These are phyloP conservation scores for Amphiprion percula DNA, from an alignment of 2,113 vertebrate species.

Conservation along the genomic window DNA sequence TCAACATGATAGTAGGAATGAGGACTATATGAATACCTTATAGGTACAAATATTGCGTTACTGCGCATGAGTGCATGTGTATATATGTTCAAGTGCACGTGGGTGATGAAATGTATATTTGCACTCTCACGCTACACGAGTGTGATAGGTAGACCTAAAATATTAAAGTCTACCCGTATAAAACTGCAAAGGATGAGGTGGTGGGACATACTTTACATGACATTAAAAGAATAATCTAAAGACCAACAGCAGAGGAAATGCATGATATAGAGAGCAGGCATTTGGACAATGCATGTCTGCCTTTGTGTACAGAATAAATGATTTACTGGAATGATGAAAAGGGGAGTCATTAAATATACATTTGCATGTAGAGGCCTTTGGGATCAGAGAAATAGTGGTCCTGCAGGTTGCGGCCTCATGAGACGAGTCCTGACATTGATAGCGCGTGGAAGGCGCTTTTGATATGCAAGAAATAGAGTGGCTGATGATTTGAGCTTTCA, in stretches of 20 bases:
- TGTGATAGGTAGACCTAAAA: background rate
- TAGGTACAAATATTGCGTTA: conserved; percentile 28
- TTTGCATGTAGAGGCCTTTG: conserved; percentile 55
- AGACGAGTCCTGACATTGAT: conserved; percentile 36
- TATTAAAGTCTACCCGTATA: conserved; percentile 9
- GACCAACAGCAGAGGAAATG: conserved; percentile 8
- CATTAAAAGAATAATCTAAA: conserved; percentile 38
- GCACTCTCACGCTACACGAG: background rate
- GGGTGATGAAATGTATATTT: conserved; percentile 15
- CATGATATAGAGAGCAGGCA: background rate
- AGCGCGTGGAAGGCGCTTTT: conserved; percentile 33
- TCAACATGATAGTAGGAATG: conserved; percentile 24
- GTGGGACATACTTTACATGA: background rate
- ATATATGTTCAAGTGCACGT: conserved; percentile 1
- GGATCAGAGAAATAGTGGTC: conserved; percentile 35
- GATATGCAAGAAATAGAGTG: conserved; percentile 55
- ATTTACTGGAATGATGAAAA: conserved; percentile 35
- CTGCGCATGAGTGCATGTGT: background rate
- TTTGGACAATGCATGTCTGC: conserved; percentile 42
- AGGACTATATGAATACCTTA: conserved; percentile 32
- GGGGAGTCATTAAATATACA: conserved; percentile 46
- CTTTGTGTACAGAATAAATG: conserved; percentile 57
- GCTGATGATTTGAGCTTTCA: conserved; percentile 52
- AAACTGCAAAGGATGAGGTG: background rate
- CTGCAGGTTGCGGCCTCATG: conserved; percentile 38